Conservation (phyloP, 2,888 invertebrate species). For the Eutolmus rufibarbis region DNA sequence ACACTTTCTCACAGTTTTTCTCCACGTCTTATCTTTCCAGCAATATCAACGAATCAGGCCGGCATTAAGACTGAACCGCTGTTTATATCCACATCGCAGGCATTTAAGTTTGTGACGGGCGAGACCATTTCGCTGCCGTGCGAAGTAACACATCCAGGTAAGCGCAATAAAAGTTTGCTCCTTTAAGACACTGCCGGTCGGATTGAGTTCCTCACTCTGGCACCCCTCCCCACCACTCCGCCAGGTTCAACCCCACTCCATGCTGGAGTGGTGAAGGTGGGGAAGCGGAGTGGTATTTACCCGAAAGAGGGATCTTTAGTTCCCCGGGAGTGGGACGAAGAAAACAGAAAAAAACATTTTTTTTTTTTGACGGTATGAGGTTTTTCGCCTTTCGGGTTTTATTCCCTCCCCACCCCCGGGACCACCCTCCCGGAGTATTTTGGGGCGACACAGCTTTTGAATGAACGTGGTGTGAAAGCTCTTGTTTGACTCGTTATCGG, state of each 20-base stretch:
- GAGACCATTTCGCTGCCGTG: slow-evolving; percentile 68
- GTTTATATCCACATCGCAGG: slow-evolving; percentile 55
- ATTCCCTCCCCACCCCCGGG: background rate
- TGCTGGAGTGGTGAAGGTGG: background rate
- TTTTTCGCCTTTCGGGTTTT: background rate
- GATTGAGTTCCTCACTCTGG: background rate
- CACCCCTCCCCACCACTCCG: background rate
- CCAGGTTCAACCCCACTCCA: background rate
- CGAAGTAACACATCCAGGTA: slow-evolving; percentile 68
- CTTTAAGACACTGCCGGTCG: background rate
- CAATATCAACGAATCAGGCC: slow-evolving; percentile 46
- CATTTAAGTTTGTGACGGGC: slow-evolving; percentile 66
- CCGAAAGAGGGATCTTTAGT: background rate
- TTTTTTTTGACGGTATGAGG: background rate
- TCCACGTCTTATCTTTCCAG: slow-evolving; percentile 36
- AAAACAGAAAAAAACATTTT: background rate
- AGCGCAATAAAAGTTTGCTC: slow-evolving; percentile 47
- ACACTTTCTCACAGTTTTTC: background rate
- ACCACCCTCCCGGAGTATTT: background rate
- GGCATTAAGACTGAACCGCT: slow-evolving; percentile 48
- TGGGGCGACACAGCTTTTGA: background rate
- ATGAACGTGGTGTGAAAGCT: slow-evolving; percentile 6
- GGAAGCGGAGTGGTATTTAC: background rate
- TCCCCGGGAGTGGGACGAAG: background rate
- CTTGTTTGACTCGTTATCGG: slow-evolving; percentile 31